These are phyloP conservation scores for Onychomys leucogaster DNA, from an alignment of 2,797 vertebrate genomes.

Conservation along the genomic window DNA sequence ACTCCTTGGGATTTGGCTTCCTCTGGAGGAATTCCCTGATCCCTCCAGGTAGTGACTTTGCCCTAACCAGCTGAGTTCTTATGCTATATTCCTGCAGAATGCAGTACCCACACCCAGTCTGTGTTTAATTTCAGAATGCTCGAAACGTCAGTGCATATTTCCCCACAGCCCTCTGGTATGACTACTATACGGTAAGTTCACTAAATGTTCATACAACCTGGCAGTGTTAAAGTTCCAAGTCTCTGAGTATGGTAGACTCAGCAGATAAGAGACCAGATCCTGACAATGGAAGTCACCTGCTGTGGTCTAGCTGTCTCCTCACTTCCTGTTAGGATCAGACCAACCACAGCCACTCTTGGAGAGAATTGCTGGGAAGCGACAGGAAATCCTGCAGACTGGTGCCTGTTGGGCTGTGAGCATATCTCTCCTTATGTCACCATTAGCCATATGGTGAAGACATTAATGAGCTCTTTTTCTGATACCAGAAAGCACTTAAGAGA, in stretches of 20 bases:
- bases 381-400: rapidly evolving
- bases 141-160: slow-evolving; percentile 90
- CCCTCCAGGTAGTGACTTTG: too few species aligned
- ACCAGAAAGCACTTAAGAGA: not conserved
- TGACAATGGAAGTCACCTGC: not conserved
- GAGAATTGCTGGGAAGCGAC: not conserved
- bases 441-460: not conserved
- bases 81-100: too few species aligned
- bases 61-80: too few species aligned
- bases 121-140: slow-evolving; percentile 73
- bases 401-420: not conserved
- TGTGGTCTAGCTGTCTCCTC: not conserved
- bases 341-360: not conserved
- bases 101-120: not conserved
- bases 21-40: too few species aligned
- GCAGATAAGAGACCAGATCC: not conserved
- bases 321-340: not conserved
- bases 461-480: not conserved
- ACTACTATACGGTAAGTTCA: slow-evolving; percentile 92
- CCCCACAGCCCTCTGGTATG: slow-evolving; percentile 91
- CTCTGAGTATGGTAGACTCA: not conserved
- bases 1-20: too few species aligned
- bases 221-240: rapidly evolving
- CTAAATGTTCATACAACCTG: not conserved
- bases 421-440: not conserved